phyloP scores from a whole-genome alignment of 2,797 vertebrate genomes.

The Neoniphon sammara region DNA sequence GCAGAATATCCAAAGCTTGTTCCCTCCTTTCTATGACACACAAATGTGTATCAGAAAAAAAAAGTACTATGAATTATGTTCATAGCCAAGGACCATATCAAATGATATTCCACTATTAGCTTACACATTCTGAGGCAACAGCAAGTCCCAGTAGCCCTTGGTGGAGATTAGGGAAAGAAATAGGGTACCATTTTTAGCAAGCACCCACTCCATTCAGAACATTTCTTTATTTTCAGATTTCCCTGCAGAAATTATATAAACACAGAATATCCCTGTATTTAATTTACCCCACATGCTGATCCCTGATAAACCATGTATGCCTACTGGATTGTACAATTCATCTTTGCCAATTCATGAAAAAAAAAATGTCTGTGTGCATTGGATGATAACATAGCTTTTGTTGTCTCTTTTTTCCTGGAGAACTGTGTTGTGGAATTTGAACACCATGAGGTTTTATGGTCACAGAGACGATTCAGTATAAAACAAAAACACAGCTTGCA shows the following conservation, averaged over 20 bases:
- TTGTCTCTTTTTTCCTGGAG: not conserved
- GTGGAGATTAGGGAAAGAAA: constrained; percentile 60
- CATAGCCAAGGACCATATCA: constrained; percentile 55
- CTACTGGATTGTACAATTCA: constrained; percentile 26
- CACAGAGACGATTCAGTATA: constrained; percentile 26
- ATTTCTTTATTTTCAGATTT: constrained; percentile 7
- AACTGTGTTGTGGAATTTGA: constrained; percentile 3
- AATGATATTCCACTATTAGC: constrained; percentile 63
- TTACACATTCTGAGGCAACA: constrained; percentile 44
- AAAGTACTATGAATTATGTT: constrained; percentile 54
- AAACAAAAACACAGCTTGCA: constrained; percentile 45
- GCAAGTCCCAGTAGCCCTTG: constrained; percentile 43
- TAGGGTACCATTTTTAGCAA: constrained; percentile 37
- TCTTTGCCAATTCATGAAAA: not conserved
- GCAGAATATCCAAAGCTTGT: constrained; percentile 38
- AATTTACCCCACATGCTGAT: constrained; percentile 54
- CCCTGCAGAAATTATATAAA: constrained; percentile 29
- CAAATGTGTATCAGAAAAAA: constrained; percentile 43
- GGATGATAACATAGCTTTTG: not conserved
- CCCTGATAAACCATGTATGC: constrained; percentile 37
- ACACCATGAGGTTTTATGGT: constrained; percentile 29
- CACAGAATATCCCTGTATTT: constrained; percentile 23
- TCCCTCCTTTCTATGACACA: constrained; percentile 35
- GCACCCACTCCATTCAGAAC: constrained; percentile 26
- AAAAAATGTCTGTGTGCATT: not conserved